Conservation (phyloP, 2,113 vertebrate genomes). For the Nesospiza acunhae region DNA sequence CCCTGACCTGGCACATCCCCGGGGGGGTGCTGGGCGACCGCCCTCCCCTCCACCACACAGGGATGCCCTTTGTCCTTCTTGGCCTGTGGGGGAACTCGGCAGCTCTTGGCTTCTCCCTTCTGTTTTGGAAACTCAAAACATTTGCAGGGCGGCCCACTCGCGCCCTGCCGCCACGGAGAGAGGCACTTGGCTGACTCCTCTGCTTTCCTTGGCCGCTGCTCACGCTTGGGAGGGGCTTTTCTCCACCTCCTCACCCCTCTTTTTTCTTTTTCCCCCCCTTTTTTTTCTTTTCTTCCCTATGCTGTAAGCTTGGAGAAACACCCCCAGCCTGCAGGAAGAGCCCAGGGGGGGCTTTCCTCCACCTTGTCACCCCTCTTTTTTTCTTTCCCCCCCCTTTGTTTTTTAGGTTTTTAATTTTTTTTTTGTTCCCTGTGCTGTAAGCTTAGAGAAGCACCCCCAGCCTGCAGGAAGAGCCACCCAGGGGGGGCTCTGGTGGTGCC, state of each 20-base stretch:
- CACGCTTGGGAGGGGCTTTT: not conserved
- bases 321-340: not conserved
- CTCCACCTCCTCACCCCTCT: not conserved
- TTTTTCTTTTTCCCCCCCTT: too few species aligned
- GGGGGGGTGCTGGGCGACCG: not conserved
- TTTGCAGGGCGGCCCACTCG: slow-evolving; percentile 61
- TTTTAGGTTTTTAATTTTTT: too few species aligned
- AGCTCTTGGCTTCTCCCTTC: slow-evolving; percentile 61
- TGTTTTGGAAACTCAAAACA: slow-evolving; percentile 65
- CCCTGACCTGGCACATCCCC: not conserved
- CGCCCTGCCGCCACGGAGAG: slow-evolving; percentile 46
- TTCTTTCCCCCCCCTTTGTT: too few species aligned
- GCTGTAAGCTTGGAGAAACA: too few species aligned
- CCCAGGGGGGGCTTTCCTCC: not conserved
- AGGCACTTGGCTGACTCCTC: slow-evolving; percentile 61
- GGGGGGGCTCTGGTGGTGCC: not conserved
- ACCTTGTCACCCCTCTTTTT: too few species aligned
- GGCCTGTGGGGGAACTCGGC: slow-evolving; percentile 28
- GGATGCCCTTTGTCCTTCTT: slow-evolving; percentile 67
- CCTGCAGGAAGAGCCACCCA: not conserved
- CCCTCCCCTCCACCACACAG: not conserved
- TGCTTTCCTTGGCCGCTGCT: slow-evolving; percentile 61
- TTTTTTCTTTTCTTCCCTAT: too few species aligned
- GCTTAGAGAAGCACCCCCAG: not conserved
- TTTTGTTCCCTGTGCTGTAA: not conserved